phyloP scores from a whole-genome alignment of 2,113 vertebrate genomes.

The Etheostoma spectabile region DNA sequence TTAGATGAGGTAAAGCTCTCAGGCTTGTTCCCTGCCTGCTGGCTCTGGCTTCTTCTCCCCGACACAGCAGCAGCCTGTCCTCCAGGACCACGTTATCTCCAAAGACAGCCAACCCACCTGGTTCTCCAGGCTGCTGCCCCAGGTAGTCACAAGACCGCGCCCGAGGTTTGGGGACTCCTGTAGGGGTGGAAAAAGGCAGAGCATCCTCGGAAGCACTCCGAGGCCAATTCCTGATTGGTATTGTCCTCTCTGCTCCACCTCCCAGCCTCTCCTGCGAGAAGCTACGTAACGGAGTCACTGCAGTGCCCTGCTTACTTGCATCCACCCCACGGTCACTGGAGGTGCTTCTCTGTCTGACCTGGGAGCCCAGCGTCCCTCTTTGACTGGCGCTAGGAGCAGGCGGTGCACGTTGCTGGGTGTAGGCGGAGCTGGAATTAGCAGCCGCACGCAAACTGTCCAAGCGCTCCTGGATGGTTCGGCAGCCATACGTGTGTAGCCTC shows the following conservation, averaged over 20 bases:
- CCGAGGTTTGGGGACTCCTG: conserved; percentile 84
- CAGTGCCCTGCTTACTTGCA: conserved; percentile 3
- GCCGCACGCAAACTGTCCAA: conserved; percentile 93
- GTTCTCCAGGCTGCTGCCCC: conserved; percentile 83
- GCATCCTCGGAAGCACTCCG: conserved; percentile 94
- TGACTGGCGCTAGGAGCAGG: conserved; percentile 45
- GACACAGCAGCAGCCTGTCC: conserved; percentile 62
- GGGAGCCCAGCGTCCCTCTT: conserved; percentile 59
- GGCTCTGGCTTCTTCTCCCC: conserved; percentile 62
- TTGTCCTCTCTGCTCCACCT: conserved; percentile 81
- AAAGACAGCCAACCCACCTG: not conserved
- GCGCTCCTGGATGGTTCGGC: conserved; percentile 96
- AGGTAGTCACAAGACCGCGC: conserved; percentile 92
- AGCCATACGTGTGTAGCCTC: conserved; percentile 93
- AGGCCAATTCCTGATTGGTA: conserved; percentile 88
- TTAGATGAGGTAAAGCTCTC: conserved; percentile 59
- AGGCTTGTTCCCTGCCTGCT: conserved; percentile 59
- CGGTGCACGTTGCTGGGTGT: conserved; percentile 86
- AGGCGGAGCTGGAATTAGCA: conserved; percentile 85
- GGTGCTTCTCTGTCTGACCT: conserved; percentile 89
- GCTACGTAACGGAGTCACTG: conserved; percentile 84
- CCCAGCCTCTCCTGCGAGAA: conserved; percentile 92
- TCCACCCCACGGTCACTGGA: conserved; percentile 88
- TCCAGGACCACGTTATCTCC: conserved; percentile 63
- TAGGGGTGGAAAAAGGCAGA: conserved; percentile 80